phyloP scores from a whole-genome alignment of 1,140 invertebrate genomes.

The Leptinotarsa defecta region DNA sequence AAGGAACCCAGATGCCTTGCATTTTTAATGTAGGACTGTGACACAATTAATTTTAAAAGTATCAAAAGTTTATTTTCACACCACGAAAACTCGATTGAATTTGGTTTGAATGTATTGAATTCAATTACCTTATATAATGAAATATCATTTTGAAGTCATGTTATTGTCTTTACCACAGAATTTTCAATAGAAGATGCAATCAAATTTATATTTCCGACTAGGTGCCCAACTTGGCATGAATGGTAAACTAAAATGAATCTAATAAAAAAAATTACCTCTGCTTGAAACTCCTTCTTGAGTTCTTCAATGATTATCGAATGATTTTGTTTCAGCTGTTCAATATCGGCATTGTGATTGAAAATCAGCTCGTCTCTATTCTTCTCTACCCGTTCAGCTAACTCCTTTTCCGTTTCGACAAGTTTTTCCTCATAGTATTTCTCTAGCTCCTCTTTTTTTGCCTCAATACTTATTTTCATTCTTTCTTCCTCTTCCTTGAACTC shows the following conservation, averaged over 20 bases:
- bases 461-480: constrained; percentile 57
- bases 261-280: constrained; percentile 56
- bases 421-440: constrained; percentile 52
- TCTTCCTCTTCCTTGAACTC: constrained; percentile 57
- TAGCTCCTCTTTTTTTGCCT: constrained; percentile 58
- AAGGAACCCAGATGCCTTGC: too few species aligned
- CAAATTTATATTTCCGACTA: too few species aligned
- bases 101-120: too few species aligned
- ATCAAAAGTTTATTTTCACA: too few species aligned
- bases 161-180: too few species aligned
- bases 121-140: too few species aligned
- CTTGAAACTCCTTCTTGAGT: constrained; percentile 64
- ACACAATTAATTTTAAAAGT: too few species aligned
- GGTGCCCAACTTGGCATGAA: too few species aligned
- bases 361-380: constrained; percentile 57
- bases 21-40: too few species aligned
- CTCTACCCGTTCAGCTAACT: constrained; percentile 55
- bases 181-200: too few species aligned
- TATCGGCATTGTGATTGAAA: constrained; percentile 58
- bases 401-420: constrained; percentile 56
- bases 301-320: constrained; percentile 61
- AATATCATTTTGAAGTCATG: too few species aligned
- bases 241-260: neutral
- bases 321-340: constrained; percentile 60
- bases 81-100: too few species aligned